These are phyloP conservation scores for Coptodon rendalli DNA, from an alignment of 2,113 vertebrate species.

Conservation along the genomic window DNA sequence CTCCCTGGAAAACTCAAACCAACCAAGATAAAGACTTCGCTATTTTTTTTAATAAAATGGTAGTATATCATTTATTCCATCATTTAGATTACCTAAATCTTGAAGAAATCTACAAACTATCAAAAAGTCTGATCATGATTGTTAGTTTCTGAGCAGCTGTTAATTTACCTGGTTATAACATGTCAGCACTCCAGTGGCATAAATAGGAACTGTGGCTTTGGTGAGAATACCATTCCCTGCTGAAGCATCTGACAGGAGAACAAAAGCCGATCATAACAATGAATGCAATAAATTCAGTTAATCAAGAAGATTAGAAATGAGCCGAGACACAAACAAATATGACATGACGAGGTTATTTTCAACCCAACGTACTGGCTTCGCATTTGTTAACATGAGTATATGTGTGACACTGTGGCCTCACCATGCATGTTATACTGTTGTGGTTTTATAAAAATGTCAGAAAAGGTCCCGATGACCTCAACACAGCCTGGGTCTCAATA, in stretches of 20 bases:
- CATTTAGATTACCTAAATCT: neutral
- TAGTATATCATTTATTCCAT: neutral
- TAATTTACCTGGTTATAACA: conserved; percentile 93
- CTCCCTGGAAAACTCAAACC: neutral
- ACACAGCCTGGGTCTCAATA: neutral
- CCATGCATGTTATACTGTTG: neutral
- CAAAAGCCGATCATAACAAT: neutral
- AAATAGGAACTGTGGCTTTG: conserved; percentile 98
- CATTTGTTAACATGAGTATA: neutral
- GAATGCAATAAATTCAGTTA: neutral
- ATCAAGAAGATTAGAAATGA: neutral
- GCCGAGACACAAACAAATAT: neutral
- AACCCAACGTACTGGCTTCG: neutral
- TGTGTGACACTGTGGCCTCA: neutral
- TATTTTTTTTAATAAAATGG: neutral
- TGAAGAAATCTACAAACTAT: neutral
- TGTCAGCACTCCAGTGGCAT: conserved; percentile 96
- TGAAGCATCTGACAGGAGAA: conserved; percentile 75
- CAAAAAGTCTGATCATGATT: neutral
- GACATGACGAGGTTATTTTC: neutral
- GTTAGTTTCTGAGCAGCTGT: neutral
- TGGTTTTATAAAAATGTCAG: neutral
- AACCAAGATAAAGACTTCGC: neutral
- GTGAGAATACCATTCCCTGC: conserved; percentile 92
- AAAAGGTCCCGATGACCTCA: conserved; percentile 5